Evolutionary conservation across 2,888 invertebrate species (phyloP).

Genomic region (Rhamnusium bicolor): DNA sequence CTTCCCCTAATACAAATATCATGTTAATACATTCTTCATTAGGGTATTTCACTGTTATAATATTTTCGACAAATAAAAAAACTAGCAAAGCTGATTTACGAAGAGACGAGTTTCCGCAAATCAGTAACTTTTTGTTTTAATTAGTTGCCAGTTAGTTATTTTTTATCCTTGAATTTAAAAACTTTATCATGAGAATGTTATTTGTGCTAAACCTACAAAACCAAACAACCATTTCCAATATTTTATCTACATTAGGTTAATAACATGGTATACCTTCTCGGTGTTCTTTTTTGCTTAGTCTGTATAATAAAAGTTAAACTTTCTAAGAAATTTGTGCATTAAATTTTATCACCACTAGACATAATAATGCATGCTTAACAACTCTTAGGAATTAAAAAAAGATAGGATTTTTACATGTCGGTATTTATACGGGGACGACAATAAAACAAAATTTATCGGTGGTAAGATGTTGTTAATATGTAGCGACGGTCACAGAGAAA

Average conservation of each 20-base stretch:
- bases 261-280: not conserved
- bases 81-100: too few relatives aligned
- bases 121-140: too few relatives aligned
- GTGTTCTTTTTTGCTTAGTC: slow-evolving; percentile 10
- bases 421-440: not conserved
- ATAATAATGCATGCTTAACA: slow-evolving; percentile 17
- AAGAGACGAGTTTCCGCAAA: too few relatives aligned
- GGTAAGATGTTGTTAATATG: too few relatives aligned
- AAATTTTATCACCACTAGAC: slow-evolving; percentile 21
- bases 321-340: slow-evolving; percentile 20
- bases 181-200: too few relatives aligned
- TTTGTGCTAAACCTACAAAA: not conserved
- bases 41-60: too few relatives aligned
- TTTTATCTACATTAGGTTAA: not conserved
- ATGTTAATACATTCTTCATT: too few relatives aligned
- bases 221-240: not conserved
- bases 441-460: not conserved
- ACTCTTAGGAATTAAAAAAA: not conserved
- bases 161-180: too few relatives aligned
- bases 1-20: too few relatives aligned
- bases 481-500: too few relatives aligned
- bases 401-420: not conserved
- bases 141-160: too few relatives aligned
- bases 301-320: slow-evolving; percentile 6
- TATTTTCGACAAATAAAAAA: too few relatives aligned